Conservation (phyloP, 2,888 invertebrate genomes). For the Paralinhomoeus sp. region DNA sequence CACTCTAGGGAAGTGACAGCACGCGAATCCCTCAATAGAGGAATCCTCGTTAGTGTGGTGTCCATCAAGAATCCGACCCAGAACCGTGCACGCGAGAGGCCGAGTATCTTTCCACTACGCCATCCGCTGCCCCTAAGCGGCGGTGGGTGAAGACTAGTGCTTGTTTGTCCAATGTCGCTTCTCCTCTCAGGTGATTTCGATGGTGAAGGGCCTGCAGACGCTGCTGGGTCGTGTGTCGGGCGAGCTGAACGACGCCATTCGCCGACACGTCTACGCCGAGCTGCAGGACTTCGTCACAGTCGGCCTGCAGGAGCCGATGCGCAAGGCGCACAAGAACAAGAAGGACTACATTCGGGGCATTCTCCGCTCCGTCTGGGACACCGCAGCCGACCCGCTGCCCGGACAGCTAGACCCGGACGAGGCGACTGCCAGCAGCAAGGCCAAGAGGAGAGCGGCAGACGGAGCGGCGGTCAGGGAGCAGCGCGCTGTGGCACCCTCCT, state of each 20-base stretch:
- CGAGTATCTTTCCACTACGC: no score
- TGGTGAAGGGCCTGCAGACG: slow-evolving; percentile 93
- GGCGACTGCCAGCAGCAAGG: slow-evolving; percentile 51
- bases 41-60: no score
- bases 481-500: slow-evolving; percentile 56
- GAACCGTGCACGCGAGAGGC: no score
- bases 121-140: background rate
- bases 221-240: slow-evolving; percentile 91
- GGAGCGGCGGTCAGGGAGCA: no score
- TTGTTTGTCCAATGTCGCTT: background rate
- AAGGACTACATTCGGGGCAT: slow-evolving; percentile 66
- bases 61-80: no score
- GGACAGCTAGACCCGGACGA: slow-evolving; percentile 74
- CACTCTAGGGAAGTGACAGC: no score
- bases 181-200: slow-evolving; percentile 44
- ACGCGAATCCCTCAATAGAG: no score
- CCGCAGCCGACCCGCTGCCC: slow-evolving; percentile 82
- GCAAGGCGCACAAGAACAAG: slow-evolving; percentile 91
- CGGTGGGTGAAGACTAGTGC: no score
- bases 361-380: slow-evolving; percentile 83
- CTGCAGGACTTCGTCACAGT: slow-evolving; percentile 82
- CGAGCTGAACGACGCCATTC: slow-evolving; percentile 69
- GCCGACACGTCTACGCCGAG: slow-evolving; percentile 77
- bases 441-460: slow-evolving; percentile 61
- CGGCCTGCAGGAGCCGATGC: slow-evolving; percentile 59